Base-by-base conservation (phyloP, 2,113 vertebrate species). In the Chionodraco myersi region DNA sequence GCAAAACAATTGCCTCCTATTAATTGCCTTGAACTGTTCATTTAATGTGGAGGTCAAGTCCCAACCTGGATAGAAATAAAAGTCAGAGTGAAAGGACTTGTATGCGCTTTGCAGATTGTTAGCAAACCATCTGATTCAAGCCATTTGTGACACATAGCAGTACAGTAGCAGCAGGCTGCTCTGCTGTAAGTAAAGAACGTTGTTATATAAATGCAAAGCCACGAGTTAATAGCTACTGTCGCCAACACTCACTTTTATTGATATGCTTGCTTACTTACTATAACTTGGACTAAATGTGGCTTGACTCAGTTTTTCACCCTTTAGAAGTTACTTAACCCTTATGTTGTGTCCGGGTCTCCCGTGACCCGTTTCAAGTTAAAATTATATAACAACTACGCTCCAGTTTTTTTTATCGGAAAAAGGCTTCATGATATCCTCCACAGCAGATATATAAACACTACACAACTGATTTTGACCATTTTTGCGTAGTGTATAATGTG, bases 21-120 rank as follows among this genome's bases (percentile, higher is more conserved):
- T 80, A 89, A 79, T 78, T 75, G 73, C 62, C 79, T 79, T 78
- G 53, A 70, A 70, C 63, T 36, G 54, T 57, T 75, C 49, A 72
- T 53, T 73, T 78, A 21, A 77, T 75, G 70, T 69, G 61, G 56
- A 75, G 74, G 67, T 87, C 67, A 84, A 58, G 51, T 72, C 23
- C 65, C n/a, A n/a, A n/a, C 59, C 5, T 52, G 21, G 49, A 80
- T 57, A 48, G 60, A 23, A 68, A 62, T 67, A n/a, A 52, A 75
- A n/a, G 62, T 74, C 49, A 12, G 53, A 57, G 59, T 53, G 52
- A 58, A 23, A 52, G 44, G 34, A 41, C 18, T 52, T 34, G n/a
- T 49, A 57, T 76, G 60, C 13, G 0, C 52, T n/a, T 2, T 21
- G n/a, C 26, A 72, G 13, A 47, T 63, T 5, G 68, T 80, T 69